Percentiles rank a stretch among this genome's conserved stretches.
Evolutionary conservation across 1,140 invertebrate genomes (phyloP).

Genomic region (Drosophila sechellia): DNA sequence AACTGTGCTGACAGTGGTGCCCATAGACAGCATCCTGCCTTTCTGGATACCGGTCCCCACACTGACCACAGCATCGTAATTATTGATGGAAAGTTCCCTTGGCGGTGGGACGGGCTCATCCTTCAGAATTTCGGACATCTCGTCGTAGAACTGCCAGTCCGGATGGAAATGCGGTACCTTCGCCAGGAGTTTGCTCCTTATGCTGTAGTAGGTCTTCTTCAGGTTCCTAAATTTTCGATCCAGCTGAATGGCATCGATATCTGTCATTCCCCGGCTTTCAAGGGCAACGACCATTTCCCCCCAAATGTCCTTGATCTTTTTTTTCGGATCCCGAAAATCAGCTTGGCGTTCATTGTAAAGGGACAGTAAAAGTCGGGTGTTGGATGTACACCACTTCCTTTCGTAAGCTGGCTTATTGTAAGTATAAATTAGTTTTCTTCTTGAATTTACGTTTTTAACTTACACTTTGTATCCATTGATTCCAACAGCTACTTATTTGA

Average conservation of each 20-base stretch:
- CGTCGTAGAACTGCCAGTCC: constrained; percentile 25
- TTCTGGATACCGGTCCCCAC: not conserved
- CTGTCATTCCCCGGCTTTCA: constrained; percentile 6
- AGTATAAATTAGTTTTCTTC: not conserved
- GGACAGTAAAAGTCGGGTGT: constrained; percentile 8
- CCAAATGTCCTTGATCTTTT: constrained; percentile 28
- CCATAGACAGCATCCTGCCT: not conserved
- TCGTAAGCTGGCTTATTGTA: not conserved
- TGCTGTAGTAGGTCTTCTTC: constrained; percentile 26
- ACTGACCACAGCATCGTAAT: not conserved
- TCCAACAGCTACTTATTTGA: not conserved
- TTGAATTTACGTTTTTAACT: not conserved
- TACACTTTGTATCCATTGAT: constrained; percentile 20
- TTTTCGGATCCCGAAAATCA: constrained; percentile 4
- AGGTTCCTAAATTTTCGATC: constrained; percentile 35
- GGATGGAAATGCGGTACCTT: constrained; percentile 1
- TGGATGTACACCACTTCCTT: constrained; percentile 7
- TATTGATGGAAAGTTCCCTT: not conserved
- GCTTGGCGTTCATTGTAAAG: constrained; percentile 5
- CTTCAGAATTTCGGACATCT: constrained; percentile 8
- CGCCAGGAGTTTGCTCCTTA: constrained; percentile 1
- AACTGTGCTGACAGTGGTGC: not conserved
- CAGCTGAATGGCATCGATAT: constrained; percentile 23
- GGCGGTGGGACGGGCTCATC: not conserved
- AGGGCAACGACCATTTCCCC: constrained; percentile 7